Conservation (phyloP, 2,797 vertebrate genomes). For the Hypotaenidia philippensis region DNA sequence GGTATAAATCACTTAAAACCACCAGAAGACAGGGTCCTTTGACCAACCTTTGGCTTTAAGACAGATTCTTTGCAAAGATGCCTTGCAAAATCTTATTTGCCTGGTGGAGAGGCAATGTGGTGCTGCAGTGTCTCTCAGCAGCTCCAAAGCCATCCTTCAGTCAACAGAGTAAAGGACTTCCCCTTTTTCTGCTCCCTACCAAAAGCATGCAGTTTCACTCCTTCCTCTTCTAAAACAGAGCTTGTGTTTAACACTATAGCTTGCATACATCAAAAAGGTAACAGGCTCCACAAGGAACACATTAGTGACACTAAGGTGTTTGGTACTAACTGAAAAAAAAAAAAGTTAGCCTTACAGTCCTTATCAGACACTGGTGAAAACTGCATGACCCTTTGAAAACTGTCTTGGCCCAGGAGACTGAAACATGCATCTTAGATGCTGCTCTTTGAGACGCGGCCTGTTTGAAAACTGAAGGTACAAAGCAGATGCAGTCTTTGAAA, state of each 20-base stretch:
- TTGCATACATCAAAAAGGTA: background rate
- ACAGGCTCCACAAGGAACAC: background rate
- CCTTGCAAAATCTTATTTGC: background rate
- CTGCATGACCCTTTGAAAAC: background rate
- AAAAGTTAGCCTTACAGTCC: background rate
- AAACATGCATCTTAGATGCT: background rate
- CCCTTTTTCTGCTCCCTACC: background rate
- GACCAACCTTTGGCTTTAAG: background rate
- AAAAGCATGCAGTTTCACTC: background rate
- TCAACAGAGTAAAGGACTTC: background rate
- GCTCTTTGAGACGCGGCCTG: background rate
- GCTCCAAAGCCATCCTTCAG: background rate
- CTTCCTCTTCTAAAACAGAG: background rate
- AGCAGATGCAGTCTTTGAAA: background rate
- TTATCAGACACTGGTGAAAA: background rate
- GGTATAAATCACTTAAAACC: background rate
- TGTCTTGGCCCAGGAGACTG: background rate
- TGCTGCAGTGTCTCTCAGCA: background rate
- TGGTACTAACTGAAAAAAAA: background rate
- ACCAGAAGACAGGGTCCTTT: background rate
- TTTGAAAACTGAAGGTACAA: background rate
- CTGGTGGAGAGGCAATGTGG: background rate
- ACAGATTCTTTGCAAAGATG: background rate
- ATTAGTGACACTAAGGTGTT: background rate
- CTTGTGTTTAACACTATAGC: background rate